Evolutionary conservation across 2,888 invertebrate species (phyloP), one percentile per base, ranked within the genome.

Genomic region (Corbicula japonica): DNA sequence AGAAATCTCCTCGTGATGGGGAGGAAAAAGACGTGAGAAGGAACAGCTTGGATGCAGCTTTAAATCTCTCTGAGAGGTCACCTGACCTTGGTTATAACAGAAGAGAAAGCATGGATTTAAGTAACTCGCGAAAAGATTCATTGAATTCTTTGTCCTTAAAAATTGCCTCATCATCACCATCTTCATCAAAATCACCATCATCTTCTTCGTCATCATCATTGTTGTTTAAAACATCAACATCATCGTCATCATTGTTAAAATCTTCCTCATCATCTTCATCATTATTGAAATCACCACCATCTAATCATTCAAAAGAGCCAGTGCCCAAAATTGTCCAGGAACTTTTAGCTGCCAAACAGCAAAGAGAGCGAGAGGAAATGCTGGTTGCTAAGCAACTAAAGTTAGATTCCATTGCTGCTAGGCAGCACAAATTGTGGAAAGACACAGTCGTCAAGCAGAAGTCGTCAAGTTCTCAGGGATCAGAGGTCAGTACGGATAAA

Each of bases 301-400:
- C 69, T 28, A 73, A 69, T 23, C 72, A 76, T 70, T 34, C 54
- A 41, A 81, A 81, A 52, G 82, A 83, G 50, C 73, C 82, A 38
- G 79, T 83, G 26, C 83, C 79, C 26, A 76, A 79, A 61, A 83
- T 80, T 28, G 83, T 80, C 26, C 76, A 83, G 41, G 83, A 80
- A 63, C 58, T 80, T 26, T 76, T 83, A 6, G 79, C 76, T 44
- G 83, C 83, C 30, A 83, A 80, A 65, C 74, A 80, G 32, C 76
- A 73, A 38, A 62, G 69, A 60, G 83, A 76, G 6, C 23, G 34
- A 10, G 80, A 80, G n/a, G 80, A 80, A 52, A 10, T 69, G 44
- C 12, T 80, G 23, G 38, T 46, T 70, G 73, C 66, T 30, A 76
- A 79, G 61, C 73, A 78, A 48, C 69, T 54, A 5, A 78, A 78